A percentile compares a stretch with the other conserved stretches of the same genome.
Conservation (phyloP, 2,888 invertebrate species). For the Gerris lacustris region DNA sequence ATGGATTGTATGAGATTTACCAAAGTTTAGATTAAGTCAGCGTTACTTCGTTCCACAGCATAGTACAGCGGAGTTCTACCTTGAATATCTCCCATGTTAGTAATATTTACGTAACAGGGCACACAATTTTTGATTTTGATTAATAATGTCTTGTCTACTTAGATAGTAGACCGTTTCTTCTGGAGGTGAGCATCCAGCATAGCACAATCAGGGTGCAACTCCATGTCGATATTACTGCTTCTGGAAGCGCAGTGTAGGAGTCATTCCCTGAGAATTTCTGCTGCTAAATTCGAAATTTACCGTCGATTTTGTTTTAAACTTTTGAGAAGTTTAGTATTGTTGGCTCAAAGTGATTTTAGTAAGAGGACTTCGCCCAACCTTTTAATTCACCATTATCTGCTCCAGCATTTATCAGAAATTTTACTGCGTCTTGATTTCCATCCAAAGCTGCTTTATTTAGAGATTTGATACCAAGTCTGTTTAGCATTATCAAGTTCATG, state of each 20-base stretch:
- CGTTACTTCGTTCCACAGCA: background rate
- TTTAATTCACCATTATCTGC: background rate
- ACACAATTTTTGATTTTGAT: too few species aligned
- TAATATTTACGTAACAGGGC: background rate
- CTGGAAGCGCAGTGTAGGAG: background rate
- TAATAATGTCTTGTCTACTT: background rate
- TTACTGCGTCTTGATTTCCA: background rate
- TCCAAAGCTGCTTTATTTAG: background rate
- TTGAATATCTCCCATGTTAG: background rate
- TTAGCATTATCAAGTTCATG: background rate
- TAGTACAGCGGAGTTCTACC: background rate
- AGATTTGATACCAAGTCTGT: background rate
- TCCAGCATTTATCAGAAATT: background rate
- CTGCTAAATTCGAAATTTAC: background rate
- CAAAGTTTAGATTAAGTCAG: background rate
- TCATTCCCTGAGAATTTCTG: background rate
- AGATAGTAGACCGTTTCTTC: background rate
- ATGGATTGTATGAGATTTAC: background rate
- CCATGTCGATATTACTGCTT: background rate
- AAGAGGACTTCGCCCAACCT: too few species aligned
- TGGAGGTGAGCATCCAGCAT: background rate
- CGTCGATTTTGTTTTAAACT: background rate
- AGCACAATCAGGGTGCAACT: background rate
- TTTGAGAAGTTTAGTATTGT: too few species aligned
- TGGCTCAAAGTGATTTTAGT: too few species aligned